Evolutionary conservation across 1,140 invertebrate genomes (phyloP), one percentile per base, ranked within the genome.

Genomic region (Nylanderia fulva): DNA sequence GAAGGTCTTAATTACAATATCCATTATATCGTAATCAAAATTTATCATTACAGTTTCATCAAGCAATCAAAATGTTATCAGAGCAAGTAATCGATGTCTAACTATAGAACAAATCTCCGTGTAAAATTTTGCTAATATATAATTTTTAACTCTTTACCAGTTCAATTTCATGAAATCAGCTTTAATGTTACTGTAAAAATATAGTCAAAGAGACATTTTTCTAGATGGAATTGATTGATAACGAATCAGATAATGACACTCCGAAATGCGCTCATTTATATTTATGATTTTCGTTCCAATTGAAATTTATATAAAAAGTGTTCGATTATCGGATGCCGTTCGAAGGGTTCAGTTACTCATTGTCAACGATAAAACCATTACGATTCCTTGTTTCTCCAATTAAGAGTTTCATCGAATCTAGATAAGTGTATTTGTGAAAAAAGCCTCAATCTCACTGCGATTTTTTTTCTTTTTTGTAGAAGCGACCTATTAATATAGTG

Each of bases 401-500:
- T 27, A 72, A 87, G 52, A 61, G 42, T 85, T 68, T 77, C 52
- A 64, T 42, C 79, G 66, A 85, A 72, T 48, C 18, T 60, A 29
- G 27, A 27, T 66, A 42, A n/a, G 52, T 39, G 21, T 56, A 68
- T 66, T 64, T 64, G 33, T 68, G 76, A 61, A 29, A 71, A 56
- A 84, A 88, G 75, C 76, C 86, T 83, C 64, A 52, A 85, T 85
- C 80, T 88, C 84, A 85, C 87, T 77, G 85, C 82, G 77, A 87
- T 84, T 86, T 77, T 71, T 27, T 2, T 24, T 1, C 27, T 13
- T 56, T 72, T 60, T 86, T 82, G 52, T 90, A 90, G 86, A 86
- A 83, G 74, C 64, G 66, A 90, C 56, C 82, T 90, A 86, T 90
- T 91, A 87, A 91, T 90, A 66, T 92, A 90, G 88, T 92, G 90